These are phyloP conservation scores for Aporophyla lueneburgensis DNA, from an alignment of 2,888 invertebrate genomes.

Conservation along the genomic window DNA sequence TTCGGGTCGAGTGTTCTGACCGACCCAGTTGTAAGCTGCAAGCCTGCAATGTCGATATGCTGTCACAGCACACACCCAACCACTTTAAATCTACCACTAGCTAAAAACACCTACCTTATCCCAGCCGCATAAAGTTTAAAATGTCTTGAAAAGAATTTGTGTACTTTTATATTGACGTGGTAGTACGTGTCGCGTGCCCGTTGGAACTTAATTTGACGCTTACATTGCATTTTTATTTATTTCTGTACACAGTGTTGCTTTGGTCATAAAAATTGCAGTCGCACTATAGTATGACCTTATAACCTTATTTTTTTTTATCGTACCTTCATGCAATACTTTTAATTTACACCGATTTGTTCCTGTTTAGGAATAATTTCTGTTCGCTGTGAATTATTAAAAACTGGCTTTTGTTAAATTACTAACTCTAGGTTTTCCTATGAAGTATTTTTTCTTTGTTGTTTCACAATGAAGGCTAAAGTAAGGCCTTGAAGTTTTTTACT, in stretches of 20 bases:
- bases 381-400: conserved; percentile 17
- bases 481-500: background rate
- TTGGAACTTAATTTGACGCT: conserved; percentile 79
- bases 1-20: conserved; percentile 82
- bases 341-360: conserved; percentile 48
- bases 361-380: conserved; percentile 32
- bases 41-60: conserved; percentile 79
- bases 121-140: conserved; percentile 68
- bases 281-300: conserved; percentile 72
- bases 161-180: conserved; percentile 70
- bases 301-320: conserved; percentile 71
- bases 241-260: conserved; percentile 75
- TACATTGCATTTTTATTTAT: conserved; percentile 79
- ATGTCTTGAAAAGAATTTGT: conserved; percentile 65
- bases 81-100: conserved; percentile 66
- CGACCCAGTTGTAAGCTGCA: conserved; percentile 82
- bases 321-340: conserved; percentile 49
- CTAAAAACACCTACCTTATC: conserved; percentile 66
- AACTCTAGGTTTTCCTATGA: background rate
- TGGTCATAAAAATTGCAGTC: conserved; percentile 77
- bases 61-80: conserved; percentile 74
- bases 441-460: background rate
- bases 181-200: conserved; percentile 74
- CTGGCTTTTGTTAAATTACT: conserved; percentile 1
- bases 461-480: background rate